Conservation (phyloP, 2,888 invertebrate species). For the Stegana nigrithorax region DNA sequence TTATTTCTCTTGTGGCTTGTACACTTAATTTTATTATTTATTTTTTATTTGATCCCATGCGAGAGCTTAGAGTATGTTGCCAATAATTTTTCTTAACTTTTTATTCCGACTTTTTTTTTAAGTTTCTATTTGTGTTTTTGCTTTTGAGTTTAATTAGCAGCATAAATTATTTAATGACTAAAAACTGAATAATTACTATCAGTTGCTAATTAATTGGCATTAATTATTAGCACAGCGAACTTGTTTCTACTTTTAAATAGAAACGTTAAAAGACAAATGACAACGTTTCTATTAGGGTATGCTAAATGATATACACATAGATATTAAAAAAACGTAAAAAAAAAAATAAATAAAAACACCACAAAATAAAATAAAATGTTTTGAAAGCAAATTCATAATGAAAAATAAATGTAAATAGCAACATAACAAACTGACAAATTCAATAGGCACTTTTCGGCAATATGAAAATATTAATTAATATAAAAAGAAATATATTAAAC, state of each 20-base stretch:
- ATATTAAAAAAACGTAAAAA: neutral
- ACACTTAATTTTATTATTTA: too few relatives aligned
- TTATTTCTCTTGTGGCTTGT: neutral
- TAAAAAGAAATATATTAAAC: neutral
- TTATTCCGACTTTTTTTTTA: too few relatives aligned
- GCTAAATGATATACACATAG: neutral
- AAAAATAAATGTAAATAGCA: slow-evolving; percentile 1
- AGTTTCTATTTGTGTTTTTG: too few relatives aligned
- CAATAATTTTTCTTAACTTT: too few relatives aligned
- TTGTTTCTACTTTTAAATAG: neutral
- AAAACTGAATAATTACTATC: slow-evolving; percentile 1
- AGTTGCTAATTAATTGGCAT: neutral
- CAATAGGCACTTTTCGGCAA: slow-evolving; percentile 2
- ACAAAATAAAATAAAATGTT: neutral
- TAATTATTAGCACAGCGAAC: neutral
- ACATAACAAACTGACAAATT: neutral
- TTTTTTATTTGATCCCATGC: too few relatives aligned
- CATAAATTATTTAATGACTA: slow-evolving; percentile 6
- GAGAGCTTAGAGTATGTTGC: too few relatives aligned
- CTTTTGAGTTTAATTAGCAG: slow-evolving; percentile 5
- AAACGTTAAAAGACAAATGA: too few relatives aligned
- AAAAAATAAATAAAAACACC: neutral
- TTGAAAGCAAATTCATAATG: too few relatives aligned
- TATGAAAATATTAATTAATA: neutral
- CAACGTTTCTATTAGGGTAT: neutral